Conservation (phyloP, 2,888 invertebrate genomes). For the Nemotelus pantherinus region DNA sequence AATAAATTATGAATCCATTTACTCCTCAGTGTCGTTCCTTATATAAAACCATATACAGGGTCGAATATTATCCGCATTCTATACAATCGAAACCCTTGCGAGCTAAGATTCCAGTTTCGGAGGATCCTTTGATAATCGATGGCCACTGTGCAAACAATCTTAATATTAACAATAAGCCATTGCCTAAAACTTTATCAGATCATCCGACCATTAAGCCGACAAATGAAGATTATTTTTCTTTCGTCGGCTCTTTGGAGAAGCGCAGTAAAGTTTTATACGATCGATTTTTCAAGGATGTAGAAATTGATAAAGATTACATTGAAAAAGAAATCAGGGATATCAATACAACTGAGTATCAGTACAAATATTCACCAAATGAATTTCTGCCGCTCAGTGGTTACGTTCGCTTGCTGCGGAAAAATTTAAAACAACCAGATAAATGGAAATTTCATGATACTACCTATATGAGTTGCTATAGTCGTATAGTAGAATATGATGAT, state of each 20-base stretch:
- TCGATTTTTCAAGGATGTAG: constrained; percentile 50
- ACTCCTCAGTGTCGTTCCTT: constrained; percentile 36
- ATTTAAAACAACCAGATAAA: constrained; percentile 34
- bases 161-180: constrained; percentile 38
- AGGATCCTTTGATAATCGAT: constrained; percentile 44
- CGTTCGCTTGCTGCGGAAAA: constrained; percentile 49
- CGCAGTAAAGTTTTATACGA: constrained; percentile 51
- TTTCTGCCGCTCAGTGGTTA: constrained; percentile 53
- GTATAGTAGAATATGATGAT: constrained; percentile 54
- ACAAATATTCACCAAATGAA: constrained; percentile 53
- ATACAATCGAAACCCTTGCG: background rate
- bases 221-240: constrained; percentile 43
- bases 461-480: constrained; percentile 57
- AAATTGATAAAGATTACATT: constrained; percentile 49
- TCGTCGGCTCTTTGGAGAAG: constrained; percentile 44
- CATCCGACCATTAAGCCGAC: constrained; percentile 32
- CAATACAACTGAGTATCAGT: constrained; percentile 53
- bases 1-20: constrained; percentile 45
- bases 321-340: constrained; percentile 49
- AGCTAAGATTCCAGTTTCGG: background rate
- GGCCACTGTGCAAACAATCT: constrained; percentile 45
- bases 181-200: constrained; percentile 4
- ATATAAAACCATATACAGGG: constrained; percentile 30
- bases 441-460: constrained; percentile 56
- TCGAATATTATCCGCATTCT: constrained; percentile 18